Percentiles rank a stretch among this genome's conserved stretches.
Conservation (phyloP, 1,140 invertebrate species). For the Drosophila sproati region DNA sequence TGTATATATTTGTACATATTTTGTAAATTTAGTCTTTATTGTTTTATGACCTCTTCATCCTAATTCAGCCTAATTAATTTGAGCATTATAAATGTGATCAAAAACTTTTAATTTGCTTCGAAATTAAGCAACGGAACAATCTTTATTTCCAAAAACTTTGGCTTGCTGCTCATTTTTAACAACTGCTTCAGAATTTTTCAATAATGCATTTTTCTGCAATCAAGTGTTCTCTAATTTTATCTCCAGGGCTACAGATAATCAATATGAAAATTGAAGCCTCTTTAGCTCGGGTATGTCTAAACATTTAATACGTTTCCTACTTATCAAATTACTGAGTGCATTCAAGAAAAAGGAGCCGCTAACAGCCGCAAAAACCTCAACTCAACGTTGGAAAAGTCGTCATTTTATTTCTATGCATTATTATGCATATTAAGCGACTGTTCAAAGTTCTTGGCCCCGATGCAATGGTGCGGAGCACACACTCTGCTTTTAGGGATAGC, state of each 20-base stretch:
- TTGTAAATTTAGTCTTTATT: too few species aligned
- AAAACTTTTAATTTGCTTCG: too few species aligned
- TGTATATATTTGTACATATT: too few species aligned
- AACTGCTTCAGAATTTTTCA: too few species aligned
- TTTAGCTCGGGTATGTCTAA: neutral
- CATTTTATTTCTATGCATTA: conserved; percentile 35
- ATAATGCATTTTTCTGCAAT: too few species aligned
- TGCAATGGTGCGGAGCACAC: conserved; percentile 30
- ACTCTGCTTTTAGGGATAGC: conserved; percentile 8
- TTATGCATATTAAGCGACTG: conserved; percentile 48
- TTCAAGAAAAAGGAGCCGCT: neutral
- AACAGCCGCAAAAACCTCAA: conserved; percentile 30
- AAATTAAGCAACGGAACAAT: too few species aligned
- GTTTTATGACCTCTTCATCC: too few species aligned
- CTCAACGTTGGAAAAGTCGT: conserved; percentile 10
- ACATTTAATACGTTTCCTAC: conserved; percentile 34
- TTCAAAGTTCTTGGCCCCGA: conserved; percentile 30
- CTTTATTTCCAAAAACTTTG: too few species aligned
- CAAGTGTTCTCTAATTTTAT: too few species aligned
- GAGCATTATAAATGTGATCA: too few species aligned
- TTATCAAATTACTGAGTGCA: conserved; percentile 37
- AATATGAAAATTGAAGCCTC: neutral
- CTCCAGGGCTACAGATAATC: conserved; percentile 6
- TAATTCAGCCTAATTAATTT: too few species aligned
- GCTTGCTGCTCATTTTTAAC: too few species aligned